Evolutionary conservation across 2,113 vertebrate genomes (phyloP), one percentile per base, ranked within the genome.

Genomic region (Riparia riparia): DNA sequence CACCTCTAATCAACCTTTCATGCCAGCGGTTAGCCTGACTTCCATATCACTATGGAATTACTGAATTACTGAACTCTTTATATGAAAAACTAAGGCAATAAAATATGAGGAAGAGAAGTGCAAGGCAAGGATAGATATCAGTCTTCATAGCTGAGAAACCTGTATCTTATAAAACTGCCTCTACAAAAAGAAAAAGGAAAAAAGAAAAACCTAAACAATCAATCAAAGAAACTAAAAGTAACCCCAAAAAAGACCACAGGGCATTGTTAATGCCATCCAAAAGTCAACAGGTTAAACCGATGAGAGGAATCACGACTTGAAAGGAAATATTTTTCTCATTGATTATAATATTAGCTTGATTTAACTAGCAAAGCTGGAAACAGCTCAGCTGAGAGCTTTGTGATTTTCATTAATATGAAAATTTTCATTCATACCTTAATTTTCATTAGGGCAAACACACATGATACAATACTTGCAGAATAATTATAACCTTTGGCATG

Each of bases 171-270:
- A 41, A 71, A 86, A 49, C 8, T 32, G 10, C 0, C 4, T 49
- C 13, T 51, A 81, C 26, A 56, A 53, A 66, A 70, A 45, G 0
- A 21, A 73, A 34, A 70, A 28, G 8, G 1, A 2, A 7, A 16
- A 77, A 19, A 10, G 3, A 20, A 31, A 44, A 8, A 2, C 3
- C 5, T 5, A 61, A 45, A 15, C 12, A 54, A 17, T 20, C 8
- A 42, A 47, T 9, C 14, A 69, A 61, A 3, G 4, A 15, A 37
- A 20, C 1, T 3, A 8, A 42, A 9, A 21, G 7, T 3, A 37
- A 20, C 3, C 7, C 7, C 12, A 1, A 4, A 19, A 56, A 20
- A 25, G 2, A 4, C 50, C 72, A 14, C 5, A 29, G 4, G 12
- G 1, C 26, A 26, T 65, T 39, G 8, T 41, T 71, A 3, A 22